These are phyloP conservation scores for Coleophora flavipennella DNA, from an alignment of 2,888 invertebrate genomes.

Conservation along the genomic window DNA sequence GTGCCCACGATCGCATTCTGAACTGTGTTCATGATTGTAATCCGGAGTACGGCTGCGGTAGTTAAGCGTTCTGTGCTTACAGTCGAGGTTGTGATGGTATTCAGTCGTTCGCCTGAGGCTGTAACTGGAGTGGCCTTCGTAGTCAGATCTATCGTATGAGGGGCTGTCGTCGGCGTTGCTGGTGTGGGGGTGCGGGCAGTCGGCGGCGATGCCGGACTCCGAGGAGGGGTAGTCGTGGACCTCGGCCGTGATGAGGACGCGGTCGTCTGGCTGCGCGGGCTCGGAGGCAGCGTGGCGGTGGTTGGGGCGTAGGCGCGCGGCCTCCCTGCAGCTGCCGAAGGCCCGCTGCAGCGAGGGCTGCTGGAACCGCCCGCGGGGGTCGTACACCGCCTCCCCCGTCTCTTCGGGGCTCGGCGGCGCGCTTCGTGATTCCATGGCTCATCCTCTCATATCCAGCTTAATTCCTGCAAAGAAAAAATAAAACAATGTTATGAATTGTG, in stretches of 20 bases:
- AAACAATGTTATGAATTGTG: slow-evolving; percentile 8
- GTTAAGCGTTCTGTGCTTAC: slow-evolving; percentile 51
- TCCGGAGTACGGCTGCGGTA: slow-evolving; percentile 64
- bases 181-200: slow-evolving; percentile 61
- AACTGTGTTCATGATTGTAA: slow-evolving; percentile 48
- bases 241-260: slow-evolving; percentile 60
- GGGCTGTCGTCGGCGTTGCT: slow-evolving; percentile 64
- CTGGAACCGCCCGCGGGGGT: slow-evolving; percentile 81
- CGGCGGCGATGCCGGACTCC: slow-evolving; percentile 67
- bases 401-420: slow-evolving; percentile 73
- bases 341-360: slow-evolving; percentile 67
- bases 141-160: slow-evolving; percentile 61
- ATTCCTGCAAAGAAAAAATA: slow-evolving; percentile 45
- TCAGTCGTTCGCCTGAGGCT: slow-evolving; percentile 54
- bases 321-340: slow-evolving; percentile 62
- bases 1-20: slow-evolving; percentile 52
- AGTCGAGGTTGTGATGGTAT: slow-evolving; percentile 56
- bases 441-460: slow-evolving; percentile 57
- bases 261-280: slow-evolving; percentile 61
- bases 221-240: slow-evolving; percentile 70
- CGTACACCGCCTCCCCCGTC: slow-evolving; percentile 76
- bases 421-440: slow-evolving; percentile 72
- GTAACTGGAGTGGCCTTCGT: slow-evolving; percentile 57
- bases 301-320: slow-evolving; percentile 49
- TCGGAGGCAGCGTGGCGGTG: slow-evolving; percentile 62